These are phyloP conservation scores for Catharus minimus DNA, from an alignment of 2,113 vertebrate genomes.

Conservation along the genomic window DNA sequence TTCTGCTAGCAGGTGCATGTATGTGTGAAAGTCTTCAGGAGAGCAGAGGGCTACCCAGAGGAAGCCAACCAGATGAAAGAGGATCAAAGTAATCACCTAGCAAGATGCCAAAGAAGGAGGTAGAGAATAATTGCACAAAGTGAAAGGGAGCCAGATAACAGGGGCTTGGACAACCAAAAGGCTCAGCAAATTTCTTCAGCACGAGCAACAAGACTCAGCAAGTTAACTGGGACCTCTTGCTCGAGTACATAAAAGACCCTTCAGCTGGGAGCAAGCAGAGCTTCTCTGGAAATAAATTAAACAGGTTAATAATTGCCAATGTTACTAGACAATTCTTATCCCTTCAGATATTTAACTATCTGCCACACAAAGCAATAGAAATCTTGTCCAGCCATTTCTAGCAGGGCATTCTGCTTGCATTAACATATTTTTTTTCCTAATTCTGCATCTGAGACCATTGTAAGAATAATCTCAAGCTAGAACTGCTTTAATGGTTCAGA, in stretches of 20 bases:
- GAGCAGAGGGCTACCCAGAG: background rate
- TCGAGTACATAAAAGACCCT: background rate
- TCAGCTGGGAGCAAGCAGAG: background rate
- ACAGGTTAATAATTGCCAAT: background rate
- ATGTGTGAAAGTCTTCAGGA: background rate
- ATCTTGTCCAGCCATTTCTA: background rate
- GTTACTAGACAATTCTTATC: background rate
- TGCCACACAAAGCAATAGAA: background rate
- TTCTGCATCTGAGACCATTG: background rate
- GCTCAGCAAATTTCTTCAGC: background rate
- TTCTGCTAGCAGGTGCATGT: background rate
- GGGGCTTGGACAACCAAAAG: background rate
- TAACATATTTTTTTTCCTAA: background rate
- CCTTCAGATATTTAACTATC: background rate
- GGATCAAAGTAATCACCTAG: background rate
- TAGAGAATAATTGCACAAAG: background rate
- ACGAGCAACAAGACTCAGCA: background rate
- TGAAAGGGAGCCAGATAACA: background rate
- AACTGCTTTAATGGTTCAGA: background rate
- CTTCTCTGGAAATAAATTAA: conserved; percentile 5
- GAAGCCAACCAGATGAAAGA: background rate
- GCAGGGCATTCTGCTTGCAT: background rate
- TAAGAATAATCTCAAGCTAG: background rate
- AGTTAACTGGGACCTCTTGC: background rate
- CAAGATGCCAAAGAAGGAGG: background rate